Conservation (phyloP, 2,797 vertebrate genomes). For the Aeoliscus strigatus region DNA sequence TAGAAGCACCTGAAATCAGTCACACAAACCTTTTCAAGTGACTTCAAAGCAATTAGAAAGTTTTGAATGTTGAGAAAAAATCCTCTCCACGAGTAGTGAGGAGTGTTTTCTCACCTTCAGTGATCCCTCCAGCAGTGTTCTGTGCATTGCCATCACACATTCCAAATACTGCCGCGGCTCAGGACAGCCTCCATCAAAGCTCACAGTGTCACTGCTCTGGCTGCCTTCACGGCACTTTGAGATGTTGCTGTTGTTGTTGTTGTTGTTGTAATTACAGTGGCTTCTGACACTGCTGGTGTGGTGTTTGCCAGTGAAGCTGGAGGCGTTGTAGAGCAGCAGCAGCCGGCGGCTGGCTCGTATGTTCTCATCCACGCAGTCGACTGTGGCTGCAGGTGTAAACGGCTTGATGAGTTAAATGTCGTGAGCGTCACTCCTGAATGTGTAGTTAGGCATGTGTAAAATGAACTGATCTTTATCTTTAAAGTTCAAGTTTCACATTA, state of each 20-base stretch:
- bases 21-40: no score
- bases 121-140: conserved; percentile 77
- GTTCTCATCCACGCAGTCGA: conserved; percentile 78
- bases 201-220: no score
- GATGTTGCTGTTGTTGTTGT: not conserved
- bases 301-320: no score
- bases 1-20: conserved; percentile 81
- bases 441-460: no score
- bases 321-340: conserved; percentile 78
- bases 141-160: conserved; percentile 79
- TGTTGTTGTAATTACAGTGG: conserved; percentile 37
- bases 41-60: no score
- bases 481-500: no score
- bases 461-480: no score
- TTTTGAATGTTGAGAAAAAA: no score
- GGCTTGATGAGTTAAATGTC: no score
- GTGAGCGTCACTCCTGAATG: no score
- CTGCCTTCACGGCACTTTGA: not conserved
- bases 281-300: conserved; percentile 28
- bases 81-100: no score
- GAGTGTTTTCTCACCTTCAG: conserved; percentile 61
- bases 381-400: conserved; percentile 77
- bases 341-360: conserved; percentile 83
- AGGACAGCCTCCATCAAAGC: no score
- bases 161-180: conserved; percentile 69